Conservation (phyloP, 2,797 vertebrate species). For the Karalla daura region DNA sequence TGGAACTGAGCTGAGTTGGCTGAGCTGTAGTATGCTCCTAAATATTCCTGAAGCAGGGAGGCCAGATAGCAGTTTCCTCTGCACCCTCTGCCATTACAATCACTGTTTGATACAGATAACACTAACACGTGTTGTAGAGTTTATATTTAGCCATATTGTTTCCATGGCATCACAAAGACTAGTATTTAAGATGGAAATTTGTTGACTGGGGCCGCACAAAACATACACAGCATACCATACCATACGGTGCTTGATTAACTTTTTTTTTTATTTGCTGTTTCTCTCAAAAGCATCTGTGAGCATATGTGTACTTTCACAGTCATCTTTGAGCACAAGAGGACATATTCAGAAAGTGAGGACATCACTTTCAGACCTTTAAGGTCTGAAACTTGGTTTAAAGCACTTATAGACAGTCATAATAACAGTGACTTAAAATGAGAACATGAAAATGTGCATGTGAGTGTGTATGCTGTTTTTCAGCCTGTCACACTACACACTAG, state of each 20-base stretch:
- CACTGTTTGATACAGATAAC: background rate
- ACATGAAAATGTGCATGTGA: too few relatives aligned
- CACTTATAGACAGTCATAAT: too few relatives aligned
- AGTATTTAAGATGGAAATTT: background rate
- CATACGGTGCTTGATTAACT: background rate
- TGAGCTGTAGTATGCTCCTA: background rate
- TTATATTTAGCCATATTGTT: background rate
- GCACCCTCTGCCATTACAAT: background rate
- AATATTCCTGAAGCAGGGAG: background rate
- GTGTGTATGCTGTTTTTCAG: too few relatives aligned
- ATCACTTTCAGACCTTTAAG: too few relatives aligned
- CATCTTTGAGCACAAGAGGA: too few relatives aligned
- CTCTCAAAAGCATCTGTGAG: background rate
- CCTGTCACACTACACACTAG: too few relatives aligned
- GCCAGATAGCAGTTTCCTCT: too few relatives aligned
- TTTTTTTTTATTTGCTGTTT: background rate
- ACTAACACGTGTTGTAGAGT: background rate
- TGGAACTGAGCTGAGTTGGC: background rate
- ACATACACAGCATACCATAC: slow-evolving; percentile 4
- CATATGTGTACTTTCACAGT: too few relatives aligned
- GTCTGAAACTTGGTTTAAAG: too few relatives aligned
- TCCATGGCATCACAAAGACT: background rate
- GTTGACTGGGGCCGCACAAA: background rate
- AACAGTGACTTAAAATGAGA: too few relatives aligned
- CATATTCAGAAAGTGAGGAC: too few relatives aligned